These are phyloP conservation scores for Mesopsocus fuscifrons DNA, from an alignment of 2,888 invertebrate genomes.

Conservation along the genomic window DNA sequence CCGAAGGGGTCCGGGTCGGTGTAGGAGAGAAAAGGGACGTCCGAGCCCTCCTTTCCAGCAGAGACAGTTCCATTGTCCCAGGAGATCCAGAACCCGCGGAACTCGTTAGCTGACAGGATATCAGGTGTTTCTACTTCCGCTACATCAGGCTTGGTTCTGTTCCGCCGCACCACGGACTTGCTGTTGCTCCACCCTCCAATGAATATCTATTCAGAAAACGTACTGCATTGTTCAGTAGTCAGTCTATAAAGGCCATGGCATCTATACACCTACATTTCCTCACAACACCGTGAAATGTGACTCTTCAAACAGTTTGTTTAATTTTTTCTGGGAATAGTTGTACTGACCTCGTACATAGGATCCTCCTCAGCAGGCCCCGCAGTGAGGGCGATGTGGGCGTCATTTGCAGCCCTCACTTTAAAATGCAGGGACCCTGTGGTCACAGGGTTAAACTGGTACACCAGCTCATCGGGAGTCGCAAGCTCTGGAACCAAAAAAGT, in stretches of 20 bases:
- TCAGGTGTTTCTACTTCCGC: slow-evolving; percentile 49
- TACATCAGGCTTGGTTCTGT: slow-evolving; percentile 55
- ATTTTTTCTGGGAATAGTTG: neutral
- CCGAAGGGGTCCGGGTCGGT: slow-evolving; percentile 49
- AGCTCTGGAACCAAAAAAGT: slow-evolving; percentile 40
- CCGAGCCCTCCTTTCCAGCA: slow-evolving; percentile 53
- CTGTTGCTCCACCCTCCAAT: slow-evolving; percentile 77
- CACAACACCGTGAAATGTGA: too few species aligned
- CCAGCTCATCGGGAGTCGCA: slow-evolving; percentile 56
- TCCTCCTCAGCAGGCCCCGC: slow-evolving; percentile 45
- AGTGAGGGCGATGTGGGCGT: slow-evolving; percentile 70
- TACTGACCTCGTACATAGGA: slow-evolving; percentile 58
- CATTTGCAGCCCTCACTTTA: slow-evolving; percentile 57
- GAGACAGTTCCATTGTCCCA: slow-evolving; percentile 43
- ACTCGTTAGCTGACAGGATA: slow-evolving; percentile 51
- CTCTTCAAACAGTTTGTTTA: too few species aligned
- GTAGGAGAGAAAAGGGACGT: slow-evolving; percentile 51
- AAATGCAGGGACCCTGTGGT: slow-evolving; percentile 50
- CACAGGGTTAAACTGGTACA: slow-evolving; percentile 64
- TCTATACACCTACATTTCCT: too few species aligned
- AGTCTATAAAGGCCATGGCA: too few species aligned
- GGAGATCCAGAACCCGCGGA: slow-evolving; percentile 68
- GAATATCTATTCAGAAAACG: slow-evolving; percentile 55
- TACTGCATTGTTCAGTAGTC: too few species aligned
- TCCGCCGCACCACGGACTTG: slow-evolving; percentile 65